These are phyloP conservation scores for Premnoplex brunnescens DNA, from an alignment of 2,797 vertebrate genomes.

Conservation along the genomic window DNA sequence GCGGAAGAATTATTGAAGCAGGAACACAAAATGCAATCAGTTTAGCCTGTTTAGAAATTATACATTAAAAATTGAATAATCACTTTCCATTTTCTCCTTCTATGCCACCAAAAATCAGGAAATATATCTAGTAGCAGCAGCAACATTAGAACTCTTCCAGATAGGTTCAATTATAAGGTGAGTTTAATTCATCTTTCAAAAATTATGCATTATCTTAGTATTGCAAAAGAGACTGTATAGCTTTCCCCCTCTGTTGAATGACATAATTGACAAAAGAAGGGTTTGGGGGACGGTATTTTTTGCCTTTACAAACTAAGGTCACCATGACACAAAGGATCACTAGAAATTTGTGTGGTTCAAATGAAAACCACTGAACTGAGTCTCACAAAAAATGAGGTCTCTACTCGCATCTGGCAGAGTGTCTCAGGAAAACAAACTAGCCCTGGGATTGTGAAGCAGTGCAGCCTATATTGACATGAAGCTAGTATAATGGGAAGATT, in stretches of 20 bases:
- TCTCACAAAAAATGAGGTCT: background rate
- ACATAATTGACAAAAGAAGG: background rate
- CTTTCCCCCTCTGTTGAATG: background rate
- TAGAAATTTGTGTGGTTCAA: background rate
- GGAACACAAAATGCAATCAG: slow-evolving; percentile 38
- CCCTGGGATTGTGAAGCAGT: background rate
- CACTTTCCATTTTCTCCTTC: background rate
- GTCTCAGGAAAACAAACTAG: background rate
- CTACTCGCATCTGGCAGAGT: background rate
- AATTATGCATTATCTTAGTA: background rate
- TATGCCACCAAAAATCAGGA: background rate
- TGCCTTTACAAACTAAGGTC: background rate
- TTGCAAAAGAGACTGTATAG: background rate
- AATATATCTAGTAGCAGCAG: background rate
- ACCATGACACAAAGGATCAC: background rate
- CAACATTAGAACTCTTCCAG: background rate
- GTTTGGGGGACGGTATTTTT: background rate
- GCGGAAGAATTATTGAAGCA: slow-evolving; percentile 30
- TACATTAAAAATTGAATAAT: background rate
- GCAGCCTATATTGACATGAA: background rate
- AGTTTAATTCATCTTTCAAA: background rate
- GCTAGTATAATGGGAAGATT: background rate
- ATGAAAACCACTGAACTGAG: background rate
- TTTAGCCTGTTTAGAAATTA: slow-evolving; percentile 58
- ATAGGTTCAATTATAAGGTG: background rate